These are phyloP conservation scores for Aurelia sp. DNA, from an alignment of 30 jellyfish, hydroid and myxozoan species.

Conservation along the genomic window DNA sequence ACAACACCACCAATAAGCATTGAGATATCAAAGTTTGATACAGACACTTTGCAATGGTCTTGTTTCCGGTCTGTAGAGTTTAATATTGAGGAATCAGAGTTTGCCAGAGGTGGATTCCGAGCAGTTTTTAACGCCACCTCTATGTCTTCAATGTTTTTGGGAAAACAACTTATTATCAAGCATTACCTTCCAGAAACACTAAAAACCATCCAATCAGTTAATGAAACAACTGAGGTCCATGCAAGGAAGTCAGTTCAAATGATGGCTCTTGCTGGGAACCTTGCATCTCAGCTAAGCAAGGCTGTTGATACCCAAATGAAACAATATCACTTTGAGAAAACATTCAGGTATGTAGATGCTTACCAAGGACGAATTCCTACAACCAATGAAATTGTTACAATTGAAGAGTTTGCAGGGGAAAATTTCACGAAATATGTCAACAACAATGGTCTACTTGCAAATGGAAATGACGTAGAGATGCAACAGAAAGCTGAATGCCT, in stretches of 20 bases:
- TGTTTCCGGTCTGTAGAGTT: neutral
- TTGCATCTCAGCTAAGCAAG: slow-evolving; percentile 26
- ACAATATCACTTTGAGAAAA: slow-evolving; percentile 6
- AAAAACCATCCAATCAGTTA: slow-evolving; percentile 2
- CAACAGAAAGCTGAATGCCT: slow-evolving; percentile 39
- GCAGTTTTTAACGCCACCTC: slow-evolving; percentile 44
- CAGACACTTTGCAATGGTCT: slow-evolving; percentile 14
- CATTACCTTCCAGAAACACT: slow-evolving; percentile 25
- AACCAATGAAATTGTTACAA: slow-evolving; percentile 14
- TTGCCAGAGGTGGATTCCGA: slow-evolving; percentile 57
- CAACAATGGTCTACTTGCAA: slow-evolving; percentile 10
- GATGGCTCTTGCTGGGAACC: slow-evolving; percentile 33
- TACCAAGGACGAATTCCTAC: neutral
- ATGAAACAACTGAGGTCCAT: slow-evolving; percentile 29
- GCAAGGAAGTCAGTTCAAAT: slow-evolving; percentile 54
- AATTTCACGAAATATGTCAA: slow-evolving; percentile 11
- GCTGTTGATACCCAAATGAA: neutral
- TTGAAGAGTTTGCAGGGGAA: slow-evolving; percentile 45
- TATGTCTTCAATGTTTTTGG: neutral
- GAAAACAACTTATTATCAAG: slow-evolving; percentile 7
- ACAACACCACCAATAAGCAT: slow-evolving; percentile 12
- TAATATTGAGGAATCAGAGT: slow-evolving; percentile 9
- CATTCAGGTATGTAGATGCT: slow-evolving; percentile 6
- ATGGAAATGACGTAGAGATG: slow-evolving; percentile 2
- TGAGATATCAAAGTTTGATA: slow-evolving; percentile 25